Percentiles rank a stretch among this genome's conserved stretches.
Conservation (phyloP, 1,140 invertebrate species). For the Drosophila repleta region DNA sequence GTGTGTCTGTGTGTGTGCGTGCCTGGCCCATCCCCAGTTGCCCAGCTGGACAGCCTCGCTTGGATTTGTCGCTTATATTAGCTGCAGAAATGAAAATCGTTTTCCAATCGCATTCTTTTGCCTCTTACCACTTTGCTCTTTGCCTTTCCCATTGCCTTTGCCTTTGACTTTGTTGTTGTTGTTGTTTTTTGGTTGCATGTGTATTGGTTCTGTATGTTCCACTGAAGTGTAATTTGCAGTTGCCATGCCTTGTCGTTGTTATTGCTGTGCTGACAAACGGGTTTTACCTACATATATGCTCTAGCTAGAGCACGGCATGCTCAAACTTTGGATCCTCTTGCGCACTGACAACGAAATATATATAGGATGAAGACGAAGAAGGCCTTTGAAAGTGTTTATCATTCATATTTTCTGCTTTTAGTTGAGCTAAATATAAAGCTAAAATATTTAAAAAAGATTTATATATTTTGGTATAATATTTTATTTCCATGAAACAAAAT, state of each 20-base stretch:
- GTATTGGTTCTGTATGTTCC: constrained; percentile 31
- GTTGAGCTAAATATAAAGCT: too few species aligned
- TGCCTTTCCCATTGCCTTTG: constrained; percentile 3
- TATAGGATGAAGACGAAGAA: too few species aligned
- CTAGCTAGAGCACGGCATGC: background rate
- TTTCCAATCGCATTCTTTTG: constrained; percentile 78
- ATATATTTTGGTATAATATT: too few species aligned
- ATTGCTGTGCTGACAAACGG: constrained; percentile 55
- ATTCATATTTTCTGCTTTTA: too few species aligned
- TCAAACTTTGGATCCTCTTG: background rate
- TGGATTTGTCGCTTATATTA: constrained; percentile 82
- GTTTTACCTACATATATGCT: background rate
- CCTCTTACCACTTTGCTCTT: constrained; percentile 68
- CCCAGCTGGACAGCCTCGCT: constrained; percentile 29
- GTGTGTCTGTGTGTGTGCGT: constrained; percentile 6
- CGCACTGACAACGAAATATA: background rate
- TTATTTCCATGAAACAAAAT: too few species aligned
- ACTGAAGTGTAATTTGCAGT: constrained; percentile 70
- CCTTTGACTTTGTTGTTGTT: too few species aligned
- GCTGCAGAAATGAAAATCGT: constrained; percentile 82
- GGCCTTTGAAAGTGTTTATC: too few species aligned
- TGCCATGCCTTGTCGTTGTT: constrained; percentile 58
- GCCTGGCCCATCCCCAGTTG: background rate
- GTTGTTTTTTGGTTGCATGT: constrained; percentile 3
- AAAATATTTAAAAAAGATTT: too few species aligned